Evolutionary conservation across 2,888 invertebrate genomes (phyloP).

Genomic region (Pecten maximus): DNA sequence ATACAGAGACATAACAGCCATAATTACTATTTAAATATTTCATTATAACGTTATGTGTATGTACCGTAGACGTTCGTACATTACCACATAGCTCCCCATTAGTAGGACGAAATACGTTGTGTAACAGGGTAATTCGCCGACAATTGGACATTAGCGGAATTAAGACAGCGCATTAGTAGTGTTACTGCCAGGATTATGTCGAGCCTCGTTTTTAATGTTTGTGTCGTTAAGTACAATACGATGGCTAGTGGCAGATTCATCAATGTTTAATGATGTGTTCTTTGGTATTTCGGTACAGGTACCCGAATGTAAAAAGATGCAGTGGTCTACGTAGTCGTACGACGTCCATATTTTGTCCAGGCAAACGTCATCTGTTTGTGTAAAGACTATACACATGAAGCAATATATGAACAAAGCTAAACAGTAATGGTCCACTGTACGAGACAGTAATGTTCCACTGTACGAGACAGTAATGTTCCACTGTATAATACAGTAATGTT

Average conservation of each 20-base stretch:
- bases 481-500: not conserved
- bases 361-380: not conserved
- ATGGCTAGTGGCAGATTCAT: not conserved
- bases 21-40: slow-evolving; percentile 26
- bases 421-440: not conserved
- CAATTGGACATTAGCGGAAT: slow-evolving; percentile 21
- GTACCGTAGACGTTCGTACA: not conserved
- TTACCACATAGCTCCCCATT: not conserved
- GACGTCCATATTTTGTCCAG: not conserved
- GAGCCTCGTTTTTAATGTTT: not conserved
- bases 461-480: not conserved
- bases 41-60: not conserved
- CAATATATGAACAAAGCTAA: not conserved
- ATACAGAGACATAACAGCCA: not conserved
- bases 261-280: not conserved
- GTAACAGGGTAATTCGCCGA: not conserved
- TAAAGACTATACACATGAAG: not conserved
- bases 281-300: not conserved
- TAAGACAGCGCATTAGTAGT: slow-evolving; percentile 1
- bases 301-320: not conserved
- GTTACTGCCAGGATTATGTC: not conserved
- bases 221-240: not conserved
- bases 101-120: not conserved
- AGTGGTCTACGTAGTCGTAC: not conserved
- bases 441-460: not conserved